Percentiles rank a stretch among this genome's conserved stretches.
phyloP scores from a whole-genome alignment of 2,113 vertebrate genomes.

The Rallus limicola region DNA sequence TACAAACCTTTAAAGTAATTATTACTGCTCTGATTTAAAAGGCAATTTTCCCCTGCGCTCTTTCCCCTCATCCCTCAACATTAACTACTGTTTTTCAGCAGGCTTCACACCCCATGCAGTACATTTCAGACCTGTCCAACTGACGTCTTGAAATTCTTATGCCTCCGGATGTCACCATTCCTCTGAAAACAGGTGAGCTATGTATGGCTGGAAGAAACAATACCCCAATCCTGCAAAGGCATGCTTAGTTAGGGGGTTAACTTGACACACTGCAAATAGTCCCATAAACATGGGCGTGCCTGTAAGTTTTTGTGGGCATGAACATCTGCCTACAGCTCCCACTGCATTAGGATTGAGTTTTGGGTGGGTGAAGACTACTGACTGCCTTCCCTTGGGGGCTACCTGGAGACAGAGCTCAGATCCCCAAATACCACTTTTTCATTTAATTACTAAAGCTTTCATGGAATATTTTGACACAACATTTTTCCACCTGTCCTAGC shows the following conservation, averaged over 20 bases:
- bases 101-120: neutral
- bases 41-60: neutral
- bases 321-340: neutral
- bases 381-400: neutral
- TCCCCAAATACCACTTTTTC: neutral
- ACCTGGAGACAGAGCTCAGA: neutral
- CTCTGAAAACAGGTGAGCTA: neutral
- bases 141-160: neutral
- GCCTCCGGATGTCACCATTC: neutral
- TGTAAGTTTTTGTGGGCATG: neutral
- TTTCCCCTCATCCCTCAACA: neutral
- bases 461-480: slow-evolving; percentile 1
- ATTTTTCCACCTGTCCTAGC: slow-evolving; percentile 11
- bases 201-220: neutral
- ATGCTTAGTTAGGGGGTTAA: neutral
- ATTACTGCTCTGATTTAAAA: slow-evolving; percentile 11
- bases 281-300: neutral
- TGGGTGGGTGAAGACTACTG: neutral
- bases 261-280: neutral
- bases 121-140: neutral
- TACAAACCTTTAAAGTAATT: neutral
- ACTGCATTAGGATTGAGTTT: neutral
- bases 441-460: neutral
- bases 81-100: slow-evolving; percentile 4
- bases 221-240: neutral